Conservation (phyloP, 1,140 invertebrate species). For the Anastrepha obliqua region DNA sequence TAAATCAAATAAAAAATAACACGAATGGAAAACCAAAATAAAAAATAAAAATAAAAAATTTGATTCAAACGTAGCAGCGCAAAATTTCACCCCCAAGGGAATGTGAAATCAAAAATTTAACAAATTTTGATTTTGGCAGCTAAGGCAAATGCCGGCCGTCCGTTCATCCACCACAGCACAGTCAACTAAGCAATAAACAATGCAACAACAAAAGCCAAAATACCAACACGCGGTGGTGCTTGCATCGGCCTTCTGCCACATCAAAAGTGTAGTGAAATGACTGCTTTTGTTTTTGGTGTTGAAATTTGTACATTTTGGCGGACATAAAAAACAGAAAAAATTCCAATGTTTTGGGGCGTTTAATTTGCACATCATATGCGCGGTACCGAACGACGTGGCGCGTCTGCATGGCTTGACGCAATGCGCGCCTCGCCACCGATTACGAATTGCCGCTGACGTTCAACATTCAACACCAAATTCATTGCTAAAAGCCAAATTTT, state of each 20-base stretch:
- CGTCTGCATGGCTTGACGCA: background rate
- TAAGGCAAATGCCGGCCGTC: background rate
- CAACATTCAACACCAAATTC: constrained; percentile 10
- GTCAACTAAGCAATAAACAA: background rate
- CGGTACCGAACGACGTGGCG: background rate
- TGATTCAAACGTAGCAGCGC: background rate
- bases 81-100: constrained; percentile 49
- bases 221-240: background rate
- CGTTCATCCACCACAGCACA: background rate
- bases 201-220: background rate
- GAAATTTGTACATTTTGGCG: background rate
- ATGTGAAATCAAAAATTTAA: constrained; percentile 52
- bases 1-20: background rate
- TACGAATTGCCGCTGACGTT: background rate
- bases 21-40: background rate
- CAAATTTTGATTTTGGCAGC: constrained; percentile 25
- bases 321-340: background rate
- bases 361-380: constrained; percentile 24
- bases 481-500: background rate
- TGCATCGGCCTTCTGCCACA: background rate
- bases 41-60: background rate
- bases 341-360: constrained; percentile 27
- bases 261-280: background rate
- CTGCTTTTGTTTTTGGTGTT: background rate
- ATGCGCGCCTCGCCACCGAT: background rate